Percentiles rank a stretch among this genome's conserved stretches.
These are phyloP conservation scores for Bungarus multicinctus DNA, from an alignment of 2,113 vertebrate genomes.

Conservation along the genomic window DNA sequence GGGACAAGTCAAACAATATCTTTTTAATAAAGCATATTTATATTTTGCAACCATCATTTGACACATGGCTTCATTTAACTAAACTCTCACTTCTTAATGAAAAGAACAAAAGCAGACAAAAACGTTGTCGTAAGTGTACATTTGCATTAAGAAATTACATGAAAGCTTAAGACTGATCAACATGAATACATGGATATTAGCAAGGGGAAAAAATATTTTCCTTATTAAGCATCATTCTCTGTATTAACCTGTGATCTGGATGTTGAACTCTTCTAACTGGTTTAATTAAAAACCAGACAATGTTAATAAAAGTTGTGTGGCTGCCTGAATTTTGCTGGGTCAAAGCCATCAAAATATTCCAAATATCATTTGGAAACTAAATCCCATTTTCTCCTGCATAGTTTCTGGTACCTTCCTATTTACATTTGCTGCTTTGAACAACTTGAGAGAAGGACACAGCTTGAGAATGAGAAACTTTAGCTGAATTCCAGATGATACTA, in stretches of 20 bases:
- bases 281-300: neutral
- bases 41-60: neutral
- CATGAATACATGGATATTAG: neutral
- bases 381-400: neutral
- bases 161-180: neutral
- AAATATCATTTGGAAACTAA: neutral
- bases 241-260: neutral
- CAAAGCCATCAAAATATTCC: neutral
- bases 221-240: neutral
- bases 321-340: neutral
- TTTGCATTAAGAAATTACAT: neutral
- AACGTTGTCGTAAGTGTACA: neutral
- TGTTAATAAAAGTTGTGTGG: neutral
- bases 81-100: neutral
- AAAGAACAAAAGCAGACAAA: neutral
- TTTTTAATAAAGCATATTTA: neutral
- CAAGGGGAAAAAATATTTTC: neutral
- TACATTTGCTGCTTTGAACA: neutral
- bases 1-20: neutral
- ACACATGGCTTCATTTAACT: neutral
- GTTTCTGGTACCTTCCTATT: neutral
- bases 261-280: neutral
- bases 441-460: neutral
- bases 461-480: neutral
- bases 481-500: neutral